These are phyloP conservation scores for Drosophila navojoa DNA, from an alignment of 1,140 invertebrate species.

Conservation along the genomic window DNA sequence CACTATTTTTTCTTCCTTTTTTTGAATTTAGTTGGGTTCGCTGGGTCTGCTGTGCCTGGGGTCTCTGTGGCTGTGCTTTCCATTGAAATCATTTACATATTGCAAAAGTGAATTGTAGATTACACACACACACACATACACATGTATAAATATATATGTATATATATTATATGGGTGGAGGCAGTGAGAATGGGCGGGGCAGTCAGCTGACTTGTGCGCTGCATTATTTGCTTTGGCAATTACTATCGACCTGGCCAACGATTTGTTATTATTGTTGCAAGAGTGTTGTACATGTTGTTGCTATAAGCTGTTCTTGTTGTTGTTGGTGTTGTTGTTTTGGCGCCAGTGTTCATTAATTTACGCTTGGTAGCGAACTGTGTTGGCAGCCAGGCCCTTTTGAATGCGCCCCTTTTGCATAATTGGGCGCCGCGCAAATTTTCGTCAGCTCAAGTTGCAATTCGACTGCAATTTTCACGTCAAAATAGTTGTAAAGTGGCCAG, in stretches of 20 bases:
- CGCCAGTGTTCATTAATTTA: conserved; percentile 72
- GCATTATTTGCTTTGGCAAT: conserved; percentile 69
- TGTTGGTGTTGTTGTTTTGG: conserved; percentile 35
- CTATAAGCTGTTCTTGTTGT: conserved; percentile 27
- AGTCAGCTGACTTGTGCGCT: conserved; percentile 48
- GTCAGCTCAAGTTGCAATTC: conserved; percentile 45
- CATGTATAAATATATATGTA: background rate
- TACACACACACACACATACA: conserved; percentile 14
- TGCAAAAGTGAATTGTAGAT: conserved; percentile 58
- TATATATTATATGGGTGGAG: conserved; percentile 8
- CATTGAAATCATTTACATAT: conserved; percentile 82
- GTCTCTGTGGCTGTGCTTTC: conserved; percentile 50
- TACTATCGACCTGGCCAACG: conserved; percentile 67
- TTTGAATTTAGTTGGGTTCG: conserved; percentile 22
- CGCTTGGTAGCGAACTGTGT: conserved; percentile 18
- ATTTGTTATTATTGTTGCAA: conserved; percentile 72
- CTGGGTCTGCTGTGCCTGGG: conserved; percentile 13
- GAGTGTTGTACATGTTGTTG: conserved; percentile 31
- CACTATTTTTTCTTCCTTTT: background rate
- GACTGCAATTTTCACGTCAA: conserved; percentile 66
- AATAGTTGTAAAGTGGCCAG: conserved; percentile 51
- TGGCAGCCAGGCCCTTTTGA: conserved; percentile 22
- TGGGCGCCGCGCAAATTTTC: conserved; percentile 50
- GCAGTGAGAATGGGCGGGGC: background rate
- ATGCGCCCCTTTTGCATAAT: conserved; percentile 57